Evolutionary conservation across 2,888 invertebrate species (phyloP).

Genomic region (Psococerastis gibbosa): DNA sequence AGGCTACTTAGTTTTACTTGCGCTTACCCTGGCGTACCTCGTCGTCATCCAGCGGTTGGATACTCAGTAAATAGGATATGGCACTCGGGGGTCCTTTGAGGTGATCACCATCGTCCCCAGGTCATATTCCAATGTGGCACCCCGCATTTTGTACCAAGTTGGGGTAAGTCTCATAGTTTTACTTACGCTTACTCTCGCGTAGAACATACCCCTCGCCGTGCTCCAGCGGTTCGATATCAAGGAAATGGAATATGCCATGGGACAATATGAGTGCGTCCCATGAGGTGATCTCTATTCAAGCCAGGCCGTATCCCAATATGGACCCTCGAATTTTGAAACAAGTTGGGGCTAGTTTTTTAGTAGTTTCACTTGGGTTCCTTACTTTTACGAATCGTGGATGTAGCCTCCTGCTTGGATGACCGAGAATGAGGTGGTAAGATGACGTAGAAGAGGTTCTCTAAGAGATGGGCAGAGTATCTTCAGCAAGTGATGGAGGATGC

Average conservation of each 20-base stretch:
- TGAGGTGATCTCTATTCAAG: background rate
- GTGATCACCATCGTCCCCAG: background rate
- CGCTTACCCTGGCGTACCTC: no score
- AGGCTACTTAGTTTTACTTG: no score
- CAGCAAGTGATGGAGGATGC: no score
- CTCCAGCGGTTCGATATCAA: slow-evolving; percentile 15
- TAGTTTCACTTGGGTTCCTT: no score
- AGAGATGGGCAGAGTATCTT: no score
- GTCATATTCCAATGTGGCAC: background rate
- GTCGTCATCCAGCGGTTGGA: slow-evolving; percentile 17
- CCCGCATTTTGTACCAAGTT: slow-evolving; percentile 37
- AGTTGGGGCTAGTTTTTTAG: slow-evolving; percentile 53
- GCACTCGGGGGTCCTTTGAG: background rate
- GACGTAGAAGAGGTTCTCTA: no score
- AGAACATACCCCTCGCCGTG: slow-evolving; percentile 18
- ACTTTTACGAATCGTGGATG: no score
- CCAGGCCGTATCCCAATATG: slow-evolving; percentile 1
- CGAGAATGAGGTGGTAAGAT: no score
- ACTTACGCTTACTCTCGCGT: slow-evolving; percentile 12
- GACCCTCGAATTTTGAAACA: slow-evolving; percentile 33
- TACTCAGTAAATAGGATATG: slow-evolving; percentile 4
- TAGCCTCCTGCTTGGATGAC: no score
- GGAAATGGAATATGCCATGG: slow-evolving; percentile 5
- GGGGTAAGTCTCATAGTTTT: no score
- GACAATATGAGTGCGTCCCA: background rate